Percentiles rank a stretch among this genome's conserved stretches.
Conservation (phyloP, 2,113 vertebrate genomes). For the Ellobius talpinus region DNA sequence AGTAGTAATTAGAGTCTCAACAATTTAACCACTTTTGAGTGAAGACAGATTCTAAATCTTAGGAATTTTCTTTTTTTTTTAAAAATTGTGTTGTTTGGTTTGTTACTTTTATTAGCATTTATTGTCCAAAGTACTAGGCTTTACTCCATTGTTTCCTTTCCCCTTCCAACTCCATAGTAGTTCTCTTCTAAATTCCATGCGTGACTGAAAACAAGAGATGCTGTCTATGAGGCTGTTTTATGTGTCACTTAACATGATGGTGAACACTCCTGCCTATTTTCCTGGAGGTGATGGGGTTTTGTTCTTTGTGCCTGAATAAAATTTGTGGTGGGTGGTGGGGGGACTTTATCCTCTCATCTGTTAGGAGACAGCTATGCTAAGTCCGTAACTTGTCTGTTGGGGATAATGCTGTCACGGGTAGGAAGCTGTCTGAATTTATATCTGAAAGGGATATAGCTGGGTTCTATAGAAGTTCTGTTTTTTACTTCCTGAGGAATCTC, state of each 20-base stretch:
- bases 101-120: not conserved
- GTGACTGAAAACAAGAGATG: not conserved
- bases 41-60: conserved; percentile 8
- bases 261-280: not conserved
- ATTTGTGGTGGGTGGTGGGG: no score
- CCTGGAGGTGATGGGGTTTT: not conserved
- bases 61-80: not conserved
- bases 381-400: not conserved
- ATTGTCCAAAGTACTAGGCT: not conserved
- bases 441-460: not conserved
- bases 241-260: not conserved
- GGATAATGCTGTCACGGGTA: not conserved
- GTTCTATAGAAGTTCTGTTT: not conserved
- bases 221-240: not conserved
- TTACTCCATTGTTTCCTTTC: not conserved
- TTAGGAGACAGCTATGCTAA: not conserved
- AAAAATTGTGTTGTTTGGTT: not conserved
- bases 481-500: not conserved
- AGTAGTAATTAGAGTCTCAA: not conserved
- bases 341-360: not conserved
- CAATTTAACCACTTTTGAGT: not conserved
- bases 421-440: not conserved
- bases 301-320: not conserved
- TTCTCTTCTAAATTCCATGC: not conserved
- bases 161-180: not conserved